Conservation (phyloP, 2,797 vertebrate species). For the Synaphobranchus kaupii region DNA sequence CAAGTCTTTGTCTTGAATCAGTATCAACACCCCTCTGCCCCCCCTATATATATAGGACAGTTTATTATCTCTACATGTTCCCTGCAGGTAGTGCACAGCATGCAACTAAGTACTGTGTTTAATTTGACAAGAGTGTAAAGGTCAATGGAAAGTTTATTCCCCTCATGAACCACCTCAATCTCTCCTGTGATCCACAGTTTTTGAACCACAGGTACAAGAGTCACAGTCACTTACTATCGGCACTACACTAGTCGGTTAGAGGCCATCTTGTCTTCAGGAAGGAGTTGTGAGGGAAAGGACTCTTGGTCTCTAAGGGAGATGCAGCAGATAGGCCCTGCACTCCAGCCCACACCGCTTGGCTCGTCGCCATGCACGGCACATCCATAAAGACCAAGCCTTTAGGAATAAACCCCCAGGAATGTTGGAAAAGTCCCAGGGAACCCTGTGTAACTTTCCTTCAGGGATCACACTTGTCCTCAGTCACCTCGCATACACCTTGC, state of each 20-base stretch:
- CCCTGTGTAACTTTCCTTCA: constrained; percentile 43
- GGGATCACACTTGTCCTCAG: constrained; percentile 35
- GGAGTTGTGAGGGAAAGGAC: neutral
- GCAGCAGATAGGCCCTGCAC: constrained; percentile 30
- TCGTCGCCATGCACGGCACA: constrained; percentile 18
- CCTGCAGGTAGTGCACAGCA: too few relatives aligned
- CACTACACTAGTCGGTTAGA: neutral
- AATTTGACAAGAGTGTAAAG: too few relatives aligned
- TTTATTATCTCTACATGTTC: too few relatives aligned
- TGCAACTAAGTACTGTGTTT: too few relatives aligned
- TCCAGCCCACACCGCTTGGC: constrained; percentile 23
- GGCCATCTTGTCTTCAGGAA: constrained; percentile 11
- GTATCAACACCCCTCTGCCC: too few relatives aligned
- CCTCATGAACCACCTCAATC: too few relatives aligned
- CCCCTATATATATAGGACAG: too few relatives aligned
- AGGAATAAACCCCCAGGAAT: constrained; percentile 39
- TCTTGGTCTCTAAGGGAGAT: constrained; percentile 42
- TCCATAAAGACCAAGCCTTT: constrained; percentile 9
- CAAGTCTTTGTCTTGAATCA: too few relatives aligned
- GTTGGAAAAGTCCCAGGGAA: constrained; percentile 33
- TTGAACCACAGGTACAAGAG: too few relatives aligned
- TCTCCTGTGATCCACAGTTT: too few relatives aligned
- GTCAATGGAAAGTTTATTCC: too few relatives aligned
- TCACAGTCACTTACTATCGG: too few relatives aligned
- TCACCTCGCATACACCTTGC: constrained; percentile 25